These are phyloP conservation scores for Cyaniris semiargus DNA, from an alignment of 2,888 invertebrate species.

Conservation along the genomic window DNA sequence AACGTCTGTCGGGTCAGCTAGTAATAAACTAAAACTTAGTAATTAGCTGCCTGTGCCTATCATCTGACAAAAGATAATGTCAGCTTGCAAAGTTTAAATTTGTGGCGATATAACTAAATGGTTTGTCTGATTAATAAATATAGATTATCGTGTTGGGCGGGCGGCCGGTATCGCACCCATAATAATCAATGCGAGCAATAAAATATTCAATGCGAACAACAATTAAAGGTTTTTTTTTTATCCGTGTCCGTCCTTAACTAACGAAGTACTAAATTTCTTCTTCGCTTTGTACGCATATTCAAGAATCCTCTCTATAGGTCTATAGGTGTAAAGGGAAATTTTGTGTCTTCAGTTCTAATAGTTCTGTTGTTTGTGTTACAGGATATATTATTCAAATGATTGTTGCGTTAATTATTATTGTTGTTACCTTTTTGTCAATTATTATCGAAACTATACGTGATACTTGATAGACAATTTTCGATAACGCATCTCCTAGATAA, in stretches of 20 bases:
- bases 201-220: not conserved
- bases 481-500: not conserved
- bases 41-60: constrained; percentile 29
- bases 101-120: constrained; percentile 24
- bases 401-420: too few relatives aligned
- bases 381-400: not conserved
- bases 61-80: constrained; percentile 28
- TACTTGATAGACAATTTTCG: too few relatives aligned
- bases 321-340: too few relatives aligned
- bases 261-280: not conserved
- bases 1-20: too few relatives aligned
- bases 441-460: too few relatives aligned
- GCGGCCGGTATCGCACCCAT: not conserved
- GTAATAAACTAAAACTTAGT: constrained; percentile 1
- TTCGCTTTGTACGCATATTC: not conserved
- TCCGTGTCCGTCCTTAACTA: not conserved
- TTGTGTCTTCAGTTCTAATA: too few relatives aligned
- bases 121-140: constrained; percentile 26
- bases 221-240: not conserved
- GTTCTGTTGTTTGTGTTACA: not conserved
- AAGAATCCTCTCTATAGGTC: too few relatives aligned
- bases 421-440: not conserved
- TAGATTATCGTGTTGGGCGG: constrained; percentile 7
- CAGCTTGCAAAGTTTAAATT: constrained; percentile 20
- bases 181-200: constrained; percentile 9